These are phyloP conservation scores for Cataglyphis cursor DNA, from an alignment of 2,888 invertebrate genomes.

Conservation along the genomic window DNA sequence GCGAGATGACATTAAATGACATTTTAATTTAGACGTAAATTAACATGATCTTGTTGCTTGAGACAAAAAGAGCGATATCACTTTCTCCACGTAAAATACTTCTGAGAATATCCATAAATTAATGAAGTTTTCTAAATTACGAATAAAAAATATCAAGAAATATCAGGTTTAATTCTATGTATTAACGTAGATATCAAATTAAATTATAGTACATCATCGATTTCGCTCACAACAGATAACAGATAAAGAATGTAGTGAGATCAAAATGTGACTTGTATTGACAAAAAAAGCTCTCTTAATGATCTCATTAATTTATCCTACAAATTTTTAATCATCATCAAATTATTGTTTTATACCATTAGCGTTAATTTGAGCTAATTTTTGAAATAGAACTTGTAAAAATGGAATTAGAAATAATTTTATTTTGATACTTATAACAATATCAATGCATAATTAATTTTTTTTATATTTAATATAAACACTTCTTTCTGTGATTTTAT, in stretches of 20 bases:
- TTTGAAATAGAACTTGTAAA: not conserved
- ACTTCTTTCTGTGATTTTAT: not conserved
- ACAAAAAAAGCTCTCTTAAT: not conserved
- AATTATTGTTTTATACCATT: not conserved
- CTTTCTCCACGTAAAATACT: not conserved
- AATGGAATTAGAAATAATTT: not conserved
- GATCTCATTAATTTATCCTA: not conserved
- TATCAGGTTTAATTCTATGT: too few species aligned
- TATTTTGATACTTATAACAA: not conserved
- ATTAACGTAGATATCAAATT: too few species aligned
- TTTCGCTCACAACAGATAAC: not conserved
- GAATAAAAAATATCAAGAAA: too few species aligned
- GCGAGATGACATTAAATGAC: too few species aligned
- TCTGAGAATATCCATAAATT: not conserved
- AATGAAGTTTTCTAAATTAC: not conserved
- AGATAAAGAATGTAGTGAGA: not conserved
- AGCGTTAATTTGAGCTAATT: not conserved
- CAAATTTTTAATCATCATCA: not conserved
- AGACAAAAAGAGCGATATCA: not conserved
- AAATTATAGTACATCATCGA: not conserved
- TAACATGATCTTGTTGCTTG: too few species aligned
- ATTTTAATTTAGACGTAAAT: too few species aligned
- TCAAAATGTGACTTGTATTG: not conserved
- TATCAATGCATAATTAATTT: not conserved
- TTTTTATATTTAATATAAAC: not conserved